Base-by-base conservation (phyloP, 2,888 invertebrate species). In the Abrostola triplasia region DNA sequence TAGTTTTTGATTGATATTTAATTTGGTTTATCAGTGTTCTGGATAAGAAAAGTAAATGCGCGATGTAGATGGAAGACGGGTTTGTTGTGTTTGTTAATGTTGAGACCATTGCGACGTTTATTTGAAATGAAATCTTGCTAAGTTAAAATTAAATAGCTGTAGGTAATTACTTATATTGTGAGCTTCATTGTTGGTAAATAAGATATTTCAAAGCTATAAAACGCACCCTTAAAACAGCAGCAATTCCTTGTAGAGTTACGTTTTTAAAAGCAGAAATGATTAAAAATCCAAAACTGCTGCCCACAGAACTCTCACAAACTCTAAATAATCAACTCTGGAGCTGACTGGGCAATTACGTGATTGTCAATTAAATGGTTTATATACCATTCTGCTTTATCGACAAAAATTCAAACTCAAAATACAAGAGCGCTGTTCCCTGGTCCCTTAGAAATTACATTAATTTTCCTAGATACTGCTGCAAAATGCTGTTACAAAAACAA, bases 1-100 rank as follows among this genome's bases (percentile, higher is more conserved):
- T 67, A 53, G 62, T 52, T 73, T 57, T 78, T 67, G 64, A 78
- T 77, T 76, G 73, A 65, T 73, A 75, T 71, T 76, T 73, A 71
- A 78, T 78, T 66, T 65, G 42, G 63, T 55, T 77, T 70, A 77
- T 73, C 70, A 49, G 6, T 35, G 59, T 59, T n/a, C 37, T 49
- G 36, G 59, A 36, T 61, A 71, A 38, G 52, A 40, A 49, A 59
- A 59, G 48, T 36, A 36, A 51, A 6, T 64, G 47, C 40, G 10
- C 38, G 51, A 54, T 50, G 51, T 64, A 63, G 61, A 49, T 52
- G 24, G 52, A 24, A 24, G 24, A 47, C 44, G 13, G 24, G 44
- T 47, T 44, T 13, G 11, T 24, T 47, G 11, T 24, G 13, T 47
- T 47, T 6, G 12, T 42, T 6, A 42, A 47, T 7, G 9, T 9